These are phyloP conservation scores for Pteronura brasiliensis DNA, from an alignment of 2,113 vertebrate species.

Conservation along the genomic window DNA sequence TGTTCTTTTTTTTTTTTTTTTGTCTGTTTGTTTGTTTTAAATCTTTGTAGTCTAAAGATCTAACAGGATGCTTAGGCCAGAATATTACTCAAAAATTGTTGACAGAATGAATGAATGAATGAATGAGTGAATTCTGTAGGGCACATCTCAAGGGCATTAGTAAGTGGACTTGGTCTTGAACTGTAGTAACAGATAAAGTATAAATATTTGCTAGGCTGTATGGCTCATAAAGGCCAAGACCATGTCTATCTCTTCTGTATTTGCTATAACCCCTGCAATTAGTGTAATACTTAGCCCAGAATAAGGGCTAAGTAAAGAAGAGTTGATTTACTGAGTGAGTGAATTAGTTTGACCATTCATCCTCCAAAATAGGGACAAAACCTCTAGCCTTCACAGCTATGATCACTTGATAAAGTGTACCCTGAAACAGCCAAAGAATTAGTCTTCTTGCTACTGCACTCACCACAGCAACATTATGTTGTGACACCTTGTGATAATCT, in stretches of 20 bases:
- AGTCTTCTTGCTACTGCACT: background rate
- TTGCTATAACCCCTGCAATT: background rate
- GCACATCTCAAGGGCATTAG: background rate
- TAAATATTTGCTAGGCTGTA: background rate
- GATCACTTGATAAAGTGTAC: background rate
- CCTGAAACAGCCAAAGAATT: background rate
- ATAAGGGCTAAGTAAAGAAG: background rate
- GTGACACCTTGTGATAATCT: background rate
- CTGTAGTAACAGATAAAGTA: background rate
- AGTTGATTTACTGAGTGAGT: background rate
- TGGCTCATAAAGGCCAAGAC: background rate
- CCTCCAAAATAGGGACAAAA: background rate
- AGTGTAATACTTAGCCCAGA: background rate
- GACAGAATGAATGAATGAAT: background rate
- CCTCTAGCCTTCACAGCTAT: background rate
- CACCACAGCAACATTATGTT: background rate
- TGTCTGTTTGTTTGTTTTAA: background rate
- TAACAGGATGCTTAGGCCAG: background rate
- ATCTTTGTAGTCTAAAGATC: background rate
- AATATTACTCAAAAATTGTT: background rate
- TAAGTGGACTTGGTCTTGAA: background rate
- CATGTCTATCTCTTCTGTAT: background rate
- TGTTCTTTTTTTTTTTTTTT: too few species aligned
- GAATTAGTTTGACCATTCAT: background rate
- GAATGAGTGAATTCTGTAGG: background rate